Evolutionary conservation across 30 jellyfish, hydroid and myxozoan genomes (phyloP), one percentile per base, ranked within the genome.

Genomic region (Hydractinia symbiolongicarpus): DNA sequence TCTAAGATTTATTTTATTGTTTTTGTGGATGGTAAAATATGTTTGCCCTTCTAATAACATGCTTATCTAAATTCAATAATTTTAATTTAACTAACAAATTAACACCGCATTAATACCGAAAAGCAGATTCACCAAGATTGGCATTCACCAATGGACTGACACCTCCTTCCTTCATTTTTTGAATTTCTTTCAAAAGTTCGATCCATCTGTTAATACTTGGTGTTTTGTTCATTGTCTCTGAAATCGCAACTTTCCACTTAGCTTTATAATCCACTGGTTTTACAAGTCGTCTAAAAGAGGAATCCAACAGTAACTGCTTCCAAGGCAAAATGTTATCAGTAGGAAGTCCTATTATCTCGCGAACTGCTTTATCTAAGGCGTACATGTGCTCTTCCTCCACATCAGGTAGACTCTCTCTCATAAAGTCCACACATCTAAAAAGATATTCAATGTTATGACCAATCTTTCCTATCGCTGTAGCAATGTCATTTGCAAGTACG

Each of bases 371-470:
- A 49, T 91, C 96, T 5, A 91, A n/a, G 70, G 67, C 83, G 64
- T 75, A 87, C 66, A 91, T 74, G 66, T 91, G 98, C 7, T 83
- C 93, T 58, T 91, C 98, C 17, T 84, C 76, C 53, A 60, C 94
- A 50, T 61, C 74, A 9, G 84, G 74, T 6, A 78, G 74, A 51
- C 83, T 83, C 13, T 67, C 85, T 49, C 91, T 80, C 96, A 86
- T 91, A 68, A 86, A 91, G 55, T 91, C 96, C 5, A 93, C 90
- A 9, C 86, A 78, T 5, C 95, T 84, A 8, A 91, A 73, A 20
- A 91, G 74, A 67, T 91, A 91, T 74, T 91, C 98, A 49, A 91
- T 83, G 84, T 87, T 91, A 20, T 88, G 86, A 53, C 98, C 98
- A 21, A 85, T 61, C 6, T 50, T 75, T 8, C 98, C 98, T 19